Conservation (phyloP, 1,140 invertebrate genomes). For the Acromyrmex echinatior region DNA sequence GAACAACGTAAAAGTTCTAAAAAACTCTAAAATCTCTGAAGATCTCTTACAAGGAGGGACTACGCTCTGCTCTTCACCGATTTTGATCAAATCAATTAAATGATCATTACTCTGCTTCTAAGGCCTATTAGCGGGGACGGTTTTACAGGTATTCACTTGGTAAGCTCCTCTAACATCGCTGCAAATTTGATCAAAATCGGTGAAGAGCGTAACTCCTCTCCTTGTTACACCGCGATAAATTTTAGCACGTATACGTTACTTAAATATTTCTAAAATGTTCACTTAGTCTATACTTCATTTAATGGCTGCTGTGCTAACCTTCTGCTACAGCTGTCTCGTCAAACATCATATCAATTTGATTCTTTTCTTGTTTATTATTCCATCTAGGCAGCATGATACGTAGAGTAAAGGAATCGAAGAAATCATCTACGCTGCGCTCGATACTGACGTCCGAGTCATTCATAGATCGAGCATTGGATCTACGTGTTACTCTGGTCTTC, state of each 20-base stretch:
- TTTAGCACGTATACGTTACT: background rate
- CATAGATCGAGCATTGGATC: background rate
- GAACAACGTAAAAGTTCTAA: background rate
- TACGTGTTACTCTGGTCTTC: constrained; percentile 72
- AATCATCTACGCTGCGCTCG: constrained; percentile 86
- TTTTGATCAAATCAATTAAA: no score
- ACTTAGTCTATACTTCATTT: background rate
- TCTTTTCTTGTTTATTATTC: constrained; percentile 79
- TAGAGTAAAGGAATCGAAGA: constrained; percentile 87
- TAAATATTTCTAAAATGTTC: background rate
- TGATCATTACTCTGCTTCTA: no score
- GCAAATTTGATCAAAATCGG: no score
- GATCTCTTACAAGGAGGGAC: background rate
- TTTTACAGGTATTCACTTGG: no score
- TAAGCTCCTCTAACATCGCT: no score
- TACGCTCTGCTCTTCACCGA: no score
- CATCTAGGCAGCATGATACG: constrained; percentile 82
- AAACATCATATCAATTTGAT: constrained; percentile 83
- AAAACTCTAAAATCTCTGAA: background rate
- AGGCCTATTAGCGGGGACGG: no score
- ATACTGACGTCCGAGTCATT: constrained; percentile 82
- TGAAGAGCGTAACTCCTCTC: no score
- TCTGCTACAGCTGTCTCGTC: constrained; percentile 78
- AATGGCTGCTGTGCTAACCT: constrained; percentile 71
- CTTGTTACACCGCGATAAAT: background rate